phyloP scores from a whole-genome alignment of 2,888 invertebrate genomes.

The Cheilosia soror region DNA sequence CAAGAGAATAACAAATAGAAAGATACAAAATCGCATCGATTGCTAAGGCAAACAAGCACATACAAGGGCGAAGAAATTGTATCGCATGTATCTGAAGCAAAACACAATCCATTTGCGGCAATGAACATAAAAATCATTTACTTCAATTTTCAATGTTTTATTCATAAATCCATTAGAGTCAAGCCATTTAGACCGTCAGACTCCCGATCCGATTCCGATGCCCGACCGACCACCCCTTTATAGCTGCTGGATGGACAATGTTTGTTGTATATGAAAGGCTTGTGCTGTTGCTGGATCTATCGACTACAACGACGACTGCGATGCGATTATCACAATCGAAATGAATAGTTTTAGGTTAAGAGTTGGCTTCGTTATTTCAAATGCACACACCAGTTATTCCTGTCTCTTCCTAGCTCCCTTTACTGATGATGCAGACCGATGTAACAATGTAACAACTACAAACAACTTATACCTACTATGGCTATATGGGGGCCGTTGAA shows the following conservation, averaged over 20 bases:
- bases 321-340: constrained; percentile 66
- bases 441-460: constrained; percentile 6
- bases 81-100: constrained; percentile 35
- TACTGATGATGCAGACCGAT: constrained; percentile 10
- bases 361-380: constrained; percentile 72
- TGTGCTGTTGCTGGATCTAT: constrained; percentile 6
- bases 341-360: constrained; percentile 67
- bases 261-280: neutral
- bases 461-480: no score
- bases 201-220: neutral
- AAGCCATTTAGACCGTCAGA: constrained; percentile 38
- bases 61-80: neutral
- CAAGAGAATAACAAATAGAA: neutral
- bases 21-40: constrained; percentile 12
- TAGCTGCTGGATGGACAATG: constrained; percentile 10
- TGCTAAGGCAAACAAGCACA: neutral
- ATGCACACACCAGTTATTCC: constrained; percentile 30
- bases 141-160: constrained; percentile 68
- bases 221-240: neutral
- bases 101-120: constrained; percentile 61
- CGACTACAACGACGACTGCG: constrained; percentile 19
- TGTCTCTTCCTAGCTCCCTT: neutral
- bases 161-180: constrained; percentile 67
- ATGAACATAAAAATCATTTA: constrained; percentile 69
- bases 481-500: neutral